phyloP scores from a whole-genome alignment of 2,797 vertebrate species.

The Smutsia temminckii region DNA sequence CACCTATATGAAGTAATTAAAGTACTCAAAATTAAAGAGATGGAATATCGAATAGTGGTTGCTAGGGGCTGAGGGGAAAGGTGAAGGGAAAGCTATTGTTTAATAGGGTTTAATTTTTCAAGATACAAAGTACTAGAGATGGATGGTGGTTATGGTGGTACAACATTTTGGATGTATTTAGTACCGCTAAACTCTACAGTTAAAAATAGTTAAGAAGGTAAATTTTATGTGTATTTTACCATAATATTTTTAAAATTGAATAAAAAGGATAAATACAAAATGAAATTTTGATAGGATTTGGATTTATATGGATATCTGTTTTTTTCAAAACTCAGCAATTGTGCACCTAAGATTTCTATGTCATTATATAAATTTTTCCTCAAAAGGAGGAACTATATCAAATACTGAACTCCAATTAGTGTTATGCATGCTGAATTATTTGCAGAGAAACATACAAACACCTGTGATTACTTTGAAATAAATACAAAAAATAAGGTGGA shows the following conservation, averaged over 20 bases:
- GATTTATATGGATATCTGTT: neutral
- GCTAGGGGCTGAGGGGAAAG: neutral
- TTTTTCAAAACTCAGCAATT: neutral
- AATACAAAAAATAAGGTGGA: neutral
- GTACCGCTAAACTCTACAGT: neutral
- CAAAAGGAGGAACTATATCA: neutral
- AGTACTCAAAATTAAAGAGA: neutral
- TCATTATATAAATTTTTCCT: neutral
- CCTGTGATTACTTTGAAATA: neutral
- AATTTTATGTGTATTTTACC: neutral
- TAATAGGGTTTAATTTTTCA: neutral
- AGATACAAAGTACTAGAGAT: neutral
- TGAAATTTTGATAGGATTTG: neutral
- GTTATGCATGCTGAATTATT: neutral
- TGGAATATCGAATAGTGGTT: neutral
- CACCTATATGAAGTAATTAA: neutral
- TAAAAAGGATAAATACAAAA: neutral
- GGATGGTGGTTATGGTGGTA: neutral
- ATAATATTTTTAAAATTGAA: neutral
- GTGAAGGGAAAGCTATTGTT: neutral
- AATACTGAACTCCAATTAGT: neutral
- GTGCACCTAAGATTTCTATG: neutral
- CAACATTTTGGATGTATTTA: neutral
- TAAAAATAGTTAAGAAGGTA: neutral
- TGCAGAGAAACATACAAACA: neutral